These are phyloP conservation scores for Lathronympha strigana DNA, from an alignment of 2,888 invertebrate species.

Conservation along the genomic window DNA sequence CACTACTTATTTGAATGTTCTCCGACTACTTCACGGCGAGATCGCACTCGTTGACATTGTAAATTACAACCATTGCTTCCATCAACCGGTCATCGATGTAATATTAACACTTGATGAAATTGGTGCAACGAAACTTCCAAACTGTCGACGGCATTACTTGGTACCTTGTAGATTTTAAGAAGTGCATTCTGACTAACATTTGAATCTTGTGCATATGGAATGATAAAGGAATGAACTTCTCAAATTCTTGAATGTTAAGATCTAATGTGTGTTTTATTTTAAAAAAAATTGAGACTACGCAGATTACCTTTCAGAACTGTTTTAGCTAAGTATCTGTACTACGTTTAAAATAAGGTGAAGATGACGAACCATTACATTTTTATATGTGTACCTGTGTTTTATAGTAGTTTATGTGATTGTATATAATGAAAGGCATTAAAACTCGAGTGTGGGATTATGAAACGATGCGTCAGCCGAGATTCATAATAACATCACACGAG, in stretches of 20 bases:
- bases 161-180: slow-evolving; percentile 32
- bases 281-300: slow-evolving; percentile 5
- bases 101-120: slow-evolving; percentile 67
- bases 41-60: slow-evolving; percentile 76
- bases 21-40: slow-evolving; percentile 74
- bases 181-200: slow-evolving; percentile 40
- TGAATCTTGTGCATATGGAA: slow-evolving; percentile 40
- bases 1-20: slow-evolving; percentile 79
- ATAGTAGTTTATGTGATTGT: too few species aligned
- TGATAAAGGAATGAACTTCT: slow-evolving; percentile 27
- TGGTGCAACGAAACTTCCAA: slow-evolving; percentile 72
- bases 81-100: slow-evolving; percentile 70
- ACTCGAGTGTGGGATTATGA: too few species aligned
- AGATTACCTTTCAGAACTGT: slow-evolving; percentile 14
- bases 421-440: too few species aligned
- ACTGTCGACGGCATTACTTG: slow-evolving; percentile 28
- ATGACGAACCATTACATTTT: too few species aligned
- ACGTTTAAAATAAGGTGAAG: neutral
- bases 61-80: slow-evolving; percentile 81
- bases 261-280: neutral
- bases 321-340: neutral
- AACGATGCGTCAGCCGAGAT: too few species aligned
- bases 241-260: slow-evolving; percentile 25
- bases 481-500: too few species aligned
- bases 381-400: too few species aligned